Percentiles rank a stretch among this genome's conserved stretches.
These are phyloP conservation scores for Eubasilissa regina DNA, from an alignment of 1,140 invertebrate species.

Conservation along the genomic window DNA sequence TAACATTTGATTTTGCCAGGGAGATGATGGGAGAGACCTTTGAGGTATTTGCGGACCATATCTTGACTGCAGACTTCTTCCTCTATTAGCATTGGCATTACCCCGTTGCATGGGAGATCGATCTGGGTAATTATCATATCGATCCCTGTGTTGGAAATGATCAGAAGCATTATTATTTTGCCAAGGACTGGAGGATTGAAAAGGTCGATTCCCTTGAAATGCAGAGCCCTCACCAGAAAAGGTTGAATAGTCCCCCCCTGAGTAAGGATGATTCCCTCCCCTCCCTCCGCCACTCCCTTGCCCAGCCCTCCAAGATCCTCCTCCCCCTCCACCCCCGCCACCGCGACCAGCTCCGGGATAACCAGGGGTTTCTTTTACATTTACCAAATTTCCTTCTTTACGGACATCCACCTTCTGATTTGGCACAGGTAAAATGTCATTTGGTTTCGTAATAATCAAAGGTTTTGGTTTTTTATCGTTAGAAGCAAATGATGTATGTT, in stretches of 20 bases:
- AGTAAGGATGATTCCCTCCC: slow-evolving; percentile 58
- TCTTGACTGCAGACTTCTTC: slow-evolving; percentile 42
- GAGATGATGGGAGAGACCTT: slow-evolving; percentile 34
- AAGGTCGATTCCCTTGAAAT: slow-evolving; percentile 63
- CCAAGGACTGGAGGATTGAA: slow-evolving; percentile 65
- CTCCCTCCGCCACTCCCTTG: slow-evolving; percentile 63
- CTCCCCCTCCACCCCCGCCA: slow-evolving; percentile 67
- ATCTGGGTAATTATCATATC: slow-evolving; percentile 51
- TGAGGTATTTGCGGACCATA: slow-evolving; percentile 36
- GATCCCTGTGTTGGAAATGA: slow-evolving; percentile 45
- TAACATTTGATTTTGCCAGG: slow-evolving; percentile 48
- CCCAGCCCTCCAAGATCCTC: slow-evolving; percentile 67
- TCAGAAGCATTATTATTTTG: slow-evolving; percentile 55
- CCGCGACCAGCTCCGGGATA: slow-evolving; percentile 72
- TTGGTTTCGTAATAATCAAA: slow-evolving; percentile 1
- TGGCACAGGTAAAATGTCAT: not conserved
- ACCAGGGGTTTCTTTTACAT: slow-evolving; percentile 74
- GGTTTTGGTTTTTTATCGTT: slow-evolving; percentile 2
- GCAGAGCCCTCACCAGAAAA: slow-evolving; percentile 59
- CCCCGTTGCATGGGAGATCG: slow-evolving; percentile 43
- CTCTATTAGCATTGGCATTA: slow-evolving; percentile 33
- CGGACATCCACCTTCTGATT: slow-evolving; percentile 62
- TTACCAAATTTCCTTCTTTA: slow-evolving; percentile 61
- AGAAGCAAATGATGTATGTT: slow-evolving; percentile 74
- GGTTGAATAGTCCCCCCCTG: slow-evolving; percentile 63